Base-by-base conservation (phyloP, 2,888 invertebrate species). In the Pachliopta kotzebuea region DNA sequence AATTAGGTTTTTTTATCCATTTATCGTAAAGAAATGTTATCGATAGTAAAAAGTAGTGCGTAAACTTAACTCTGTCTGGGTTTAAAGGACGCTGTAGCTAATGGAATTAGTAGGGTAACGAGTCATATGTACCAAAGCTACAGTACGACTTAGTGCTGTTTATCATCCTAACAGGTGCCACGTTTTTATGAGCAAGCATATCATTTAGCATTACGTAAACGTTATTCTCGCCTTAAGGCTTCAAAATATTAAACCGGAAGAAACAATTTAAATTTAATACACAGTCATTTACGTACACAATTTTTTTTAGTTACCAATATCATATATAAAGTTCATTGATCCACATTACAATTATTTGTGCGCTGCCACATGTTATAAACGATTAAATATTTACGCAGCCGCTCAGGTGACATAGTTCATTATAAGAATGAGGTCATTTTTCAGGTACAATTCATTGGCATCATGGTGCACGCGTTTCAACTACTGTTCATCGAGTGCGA, bases 401-500 rank as follows among this genome's bases (percentile, higher is more conserved):
- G 45, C 6, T 45, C 18, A n/a, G n/a, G 45, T 52, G 23, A 52
- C 21, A 52, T 45, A 26, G n/a, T 56, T 49, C 17, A 55, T 52
- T 29, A 57, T 29, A 26, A 6, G 18, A 53, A 53, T 24, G 24
- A 29, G 42, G 11, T 56, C 64, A 69, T 63, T 70, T 84, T 86
- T 55, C 90, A 97, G 96, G 92, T 96, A 60, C 98, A 98, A 89
- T 98, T 98, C 87, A 93, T 98, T 67, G 93, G 94, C 64, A 97
- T 98, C 73, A 97, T 98, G 95, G 92, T 96, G 68, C 98, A 98
- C 89, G 97, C 98, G 69, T 97, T 97, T 95, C 97, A 97, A 82
- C 93, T 98, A 71, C 92, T 98, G 72, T 96, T 97, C 93, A 95
- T 96, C 76, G 96, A 97, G 64, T 98, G 98, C 93, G 95, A 97